Percentiles rank a stretch among this genome's conserved stretches.
Evolutionary conservation across 2,113 vertebrate genomes (phyloP).

Genomic region (Indri indri): DNA sequence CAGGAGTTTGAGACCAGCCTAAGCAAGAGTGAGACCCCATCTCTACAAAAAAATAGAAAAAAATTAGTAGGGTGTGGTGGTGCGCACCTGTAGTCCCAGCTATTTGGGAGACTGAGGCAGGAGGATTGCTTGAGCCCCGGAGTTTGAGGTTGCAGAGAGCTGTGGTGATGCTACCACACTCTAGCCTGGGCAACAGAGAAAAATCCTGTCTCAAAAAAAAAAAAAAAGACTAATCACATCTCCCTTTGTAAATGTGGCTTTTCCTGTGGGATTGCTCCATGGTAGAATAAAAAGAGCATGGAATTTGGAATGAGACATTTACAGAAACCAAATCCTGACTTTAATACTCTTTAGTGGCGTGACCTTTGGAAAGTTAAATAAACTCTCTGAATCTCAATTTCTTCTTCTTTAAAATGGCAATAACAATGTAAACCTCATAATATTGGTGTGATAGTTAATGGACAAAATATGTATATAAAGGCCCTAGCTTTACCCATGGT

Average conservation of each 20-base stretch:
- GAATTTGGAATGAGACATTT: background rate
- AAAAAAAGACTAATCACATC: background rate
- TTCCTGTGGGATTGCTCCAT: background rate
- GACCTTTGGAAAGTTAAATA: background rate
- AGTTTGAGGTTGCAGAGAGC: no score
- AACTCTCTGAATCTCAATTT: background rate
- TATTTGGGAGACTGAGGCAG: no score
- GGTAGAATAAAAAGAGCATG: background rate
- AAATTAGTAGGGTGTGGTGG: no score
- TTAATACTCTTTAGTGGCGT: background rate
- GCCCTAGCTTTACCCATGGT: background rate
- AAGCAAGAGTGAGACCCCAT: no score
- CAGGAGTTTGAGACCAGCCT: no score
- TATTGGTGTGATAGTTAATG: background rate
- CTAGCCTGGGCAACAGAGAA: no score
- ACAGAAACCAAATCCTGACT: background rate
- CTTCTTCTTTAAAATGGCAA: background rate
- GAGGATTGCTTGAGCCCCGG: no score
- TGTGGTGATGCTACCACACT: no score
- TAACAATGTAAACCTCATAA: background rate
- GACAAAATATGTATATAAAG: background rate
- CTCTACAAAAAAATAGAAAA: no score
- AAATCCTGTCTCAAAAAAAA: no score
- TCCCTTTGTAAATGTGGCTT: conserved; percentile 30
- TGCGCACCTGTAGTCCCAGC: no score